Base-by-base conservation (phyloP, 2,888 invertebrate species). In the Oegoconia quadripuncta region DNA sequence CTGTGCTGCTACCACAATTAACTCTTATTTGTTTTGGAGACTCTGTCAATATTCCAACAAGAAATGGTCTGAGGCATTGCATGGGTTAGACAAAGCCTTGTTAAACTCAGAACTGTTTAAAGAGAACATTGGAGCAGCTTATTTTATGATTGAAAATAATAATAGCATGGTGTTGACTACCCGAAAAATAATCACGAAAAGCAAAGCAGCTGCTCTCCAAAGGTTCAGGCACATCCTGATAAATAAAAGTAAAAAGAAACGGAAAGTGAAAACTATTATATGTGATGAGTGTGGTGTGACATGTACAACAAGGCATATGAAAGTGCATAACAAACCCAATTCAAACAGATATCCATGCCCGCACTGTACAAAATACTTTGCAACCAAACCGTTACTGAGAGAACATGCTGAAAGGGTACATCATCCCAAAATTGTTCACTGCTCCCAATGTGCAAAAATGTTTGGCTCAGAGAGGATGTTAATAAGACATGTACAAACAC, bases 401-500 rank as follows among this genome's bases (percentile, higher is more conserved):
- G 64, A 65, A 5, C 81, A 82, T 40, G 47, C 52, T 0, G 73
- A 77, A 42, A 62, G 78, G 50, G 52, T 79, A 0, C 82, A 82
- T 43, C 64, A 66, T 43, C 74, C 77, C 7, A 81, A 78, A 50
- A 68, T 46, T 37, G 39, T 79, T 3, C 50, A 59, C 44, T 82
- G 81, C 45, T 39, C 57, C 1, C 66, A 73, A 42, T 82, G 82
- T 45, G 33, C 62, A 0, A 77, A 74, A 60, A 78, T 54, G 67
- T 74, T 81, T 23, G 74, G 79, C 35, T 74, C 80, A 4, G 50
- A 64, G 4, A 67, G 55, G 50, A 59, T 77, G 48, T 49, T 84
- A 7, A 65, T 57, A 42, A 52, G 59, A 23, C 84, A 84, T 41
- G 52, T 71, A 15, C 64, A 65, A 37, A 48, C 52, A 11, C 48